Percentiles rank a stretch among this genome's conserved stretches.
These are phyloP conservation scores for Acestrorhynchus altus DNA, from an alignment of 2,797 vertebrate genomes.

Conservation along the genomic window DNA sequence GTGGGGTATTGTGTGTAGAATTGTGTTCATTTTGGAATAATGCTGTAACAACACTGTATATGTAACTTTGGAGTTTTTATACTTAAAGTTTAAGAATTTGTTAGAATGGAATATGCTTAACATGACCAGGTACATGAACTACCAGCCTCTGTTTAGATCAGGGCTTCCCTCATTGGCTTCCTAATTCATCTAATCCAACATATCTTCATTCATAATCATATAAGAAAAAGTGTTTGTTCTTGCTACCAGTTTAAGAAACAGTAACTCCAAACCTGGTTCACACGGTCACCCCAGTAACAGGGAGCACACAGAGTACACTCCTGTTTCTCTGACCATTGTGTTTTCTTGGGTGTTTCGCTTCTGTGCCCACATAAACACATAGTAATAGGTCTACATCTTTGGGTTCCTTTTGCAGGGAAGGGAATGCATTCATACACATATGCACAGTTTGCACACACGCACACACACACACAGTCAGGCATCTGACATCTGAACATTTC, in stretches of 20 bases:
- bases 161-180: too few relatives aligned
- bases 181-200: too few relatives aligned
- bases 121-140: too few relatives aligned
- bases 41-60: too few relatives aligned
- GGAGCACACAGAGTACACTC: background rate
- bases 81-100: too few relatives aligned
- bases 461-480: background rate
- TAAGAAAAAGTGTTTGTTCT: too few relatives aligned
- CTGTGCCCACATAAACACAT: background rate
- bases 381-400: background rate
- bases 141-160: too few relatives aligned
- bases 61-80: too few relatives aligned
- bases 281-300: constrained; percentile 6
- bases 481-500: constrained; percentile 16
- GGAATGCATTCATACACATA: background rate
- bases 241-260: background rate
- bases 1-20: too few relatives aligned
- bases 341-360: background rate
- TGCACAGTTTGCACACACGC: background rate
- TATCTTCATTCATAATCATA: too few relatives aligned
- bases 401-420: background rate
- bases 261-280: background rate
- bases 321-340: background rate
- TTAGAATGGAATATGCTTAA: too few relatives aligned
- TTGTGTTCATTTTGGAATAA: too few relatives aligned